These are phyloP conservation scores for Bombus cullumanus DNA, from an alignment of 1,140 invertebrate species.

Conservation along the genomic window DNA sequence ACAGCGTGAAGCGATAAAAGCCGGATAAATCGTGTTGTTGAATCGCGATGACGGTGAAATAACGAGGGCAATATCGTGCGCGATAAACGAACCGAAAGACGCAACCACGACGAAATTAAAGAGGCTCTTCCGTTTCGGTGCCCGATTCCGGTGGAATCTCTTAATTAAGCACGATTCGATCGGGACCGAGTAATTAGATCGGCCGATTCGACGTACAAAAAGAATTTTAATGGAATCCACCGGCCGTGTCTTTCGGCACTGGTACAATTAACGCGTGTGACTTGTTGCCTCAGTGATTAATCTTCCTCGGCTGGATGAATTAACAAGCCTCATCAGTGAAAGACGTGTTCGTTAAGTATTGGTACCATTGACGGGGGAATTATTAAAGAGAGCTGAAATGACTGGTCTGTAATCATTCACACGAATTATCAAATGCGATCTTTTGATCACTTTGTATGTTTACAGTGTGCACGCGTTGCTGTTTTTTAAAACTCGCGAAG, in stretches of 20 bases:
- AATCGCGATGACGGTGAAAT: constrained; percentile 8
- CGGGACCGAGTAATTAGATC: constrained; percentile 21
- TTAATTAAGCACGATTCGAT: constrained; percentile 39
- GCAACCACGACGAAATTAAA: constrained; percentile 1
- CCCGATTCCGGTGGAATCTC: constrained; percentile 19
- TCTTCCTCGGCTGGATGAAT: background rate
- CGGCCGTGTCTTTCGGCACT: constrained; percentile 13
- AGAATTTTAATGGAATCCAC: constrained; percentile 55
- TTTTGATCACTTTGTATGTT: background rate
- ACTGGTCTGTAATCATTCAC: no score
- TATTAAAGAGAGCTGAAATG: background rate
- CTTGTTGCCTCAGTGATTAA: background rate
- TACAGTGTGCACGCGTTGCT: background rate
- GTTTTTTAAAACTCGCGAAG: background rate
- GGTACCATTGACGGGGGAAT: no score
- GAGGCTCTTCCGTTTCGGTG: background rate
- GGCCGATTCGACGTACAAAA: background rate
- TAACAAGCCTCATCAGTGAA: background rate
- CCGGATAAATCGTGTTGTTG: background rate
- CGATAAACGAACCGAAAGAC: constrained; percentile 14
- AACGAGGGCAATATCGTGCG: constrained; percentile 1
- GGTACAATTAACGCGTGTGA: constrained; percentile 27
- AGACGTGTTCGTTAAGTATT: background rate
- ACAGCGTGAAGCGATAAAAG: background rate
- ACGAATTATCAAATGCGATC: background rate